Conservation (phyloP, 2,113 vertebrate genomes). For the Strix uralensis region DNA sequence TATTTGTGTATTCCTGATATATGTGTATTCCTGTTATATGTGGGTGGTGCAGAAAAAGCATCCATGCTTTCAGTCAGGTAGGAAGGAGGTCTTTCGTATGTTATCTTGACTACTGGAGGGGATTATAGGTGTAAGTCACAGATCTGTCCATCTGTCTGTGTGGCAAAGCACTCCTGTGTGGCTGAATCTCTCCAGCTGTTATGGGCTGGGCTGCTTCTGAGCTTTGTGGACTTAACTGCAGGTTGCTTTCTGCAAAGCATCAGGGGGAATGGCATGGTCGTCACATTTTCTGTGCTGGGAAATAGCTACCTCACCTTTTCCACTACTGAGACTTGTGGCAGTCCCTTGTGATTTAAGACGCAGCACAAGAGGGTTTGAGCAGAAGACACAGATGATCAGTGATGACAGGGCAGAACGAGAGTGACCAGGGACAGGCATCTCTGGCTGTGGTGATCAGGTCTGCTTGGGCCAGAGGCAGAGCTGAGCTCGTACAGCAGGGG, state of each 20-base stretch:
- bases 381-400: not conserved
- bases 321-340: not conserved
- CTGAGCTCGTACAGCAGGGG: not conserved
- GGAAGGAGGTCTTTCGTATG: not conserved
- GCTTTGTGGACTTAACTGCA: not conserved
- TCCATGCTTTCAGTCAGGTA: not conserved
- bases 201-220: not conserved
- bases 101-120: not conserved
- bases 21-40: not conserved
- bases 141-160: not conserved
- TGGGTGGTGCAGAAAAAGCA: not conserved
- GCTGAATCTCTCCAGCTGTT: not conserved
- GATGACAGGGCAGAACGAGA: not conserved
- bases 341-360: not conserved
- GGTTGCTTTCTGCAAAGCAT: not conserved
- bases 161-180: not conserved
- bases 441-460: not conserved
- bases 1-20: not conserved
- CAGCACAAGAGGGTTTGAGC: not conserved
- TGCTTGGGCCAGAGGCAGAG: not conserved
- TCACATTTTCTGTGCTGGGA: not conserved
- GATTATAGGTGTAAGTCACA: not conserved
- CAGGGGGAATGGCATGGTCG: rapidly evolving
- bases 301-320: not conserved
- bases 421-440: not conserved